Evolutionary conservation across 92 coral and sea anemone species (phyloP), one percentile per base, ranked within the genome.

Genomic region (Heliopora coerulea): DNA sequence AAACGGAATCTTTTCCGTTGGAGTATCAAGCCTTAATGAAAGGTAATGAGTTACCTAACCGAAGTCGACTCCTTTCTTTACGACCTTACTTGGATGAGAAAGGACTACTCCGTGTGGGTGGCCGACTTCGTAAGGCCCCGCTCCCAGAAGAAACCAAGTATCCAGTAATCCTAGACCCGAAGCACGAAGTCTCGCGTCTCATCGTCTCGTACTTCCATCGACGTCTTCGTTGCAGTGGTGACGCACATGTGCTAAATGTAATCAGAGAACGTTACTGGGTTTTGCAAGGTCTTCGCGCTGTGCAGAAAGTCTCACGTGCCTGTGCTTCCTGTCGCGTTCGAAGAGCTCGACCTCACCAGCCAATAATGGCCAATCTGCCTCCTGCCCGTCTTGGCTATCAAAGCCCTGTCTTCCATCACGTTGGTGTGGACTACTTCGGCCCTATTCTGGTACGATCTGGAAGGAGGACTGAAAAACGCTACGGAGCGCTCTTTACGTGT

Each of bases 141-240:
- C n/a, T n/a, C 6, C 23, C 74, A 4, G n/a, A n/a, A n/a, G n/a
- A n/a, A n/a, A n/a, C n/a, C 40, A 35, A 58, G 26, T 58, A 44
- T 30, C 74, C 28, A 73, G 72, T 30, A 60, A 59, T 79, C 29
- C 31, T 87, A 24, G 87, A 83, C 54, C 82, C 83, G 12, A 64
- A 67, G 46, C 78, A 74, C 72, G 83, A 67, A 6, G 56, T 78
- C 42, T 46, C 85, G 25, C 91, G 83, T 19, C 67, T 85, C 49
- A 50, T 82, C 25, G 34, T 79, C 20, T 26, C 72, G 33, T 61
- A 74, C 29, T 56, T 74, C 41, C 85, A 73, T 23, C 78, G 23
- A 17, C 73, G 57, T 20, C 62, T 75, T 56, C 73, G 67, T 59
- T 85, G 80, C 66, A 37, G 72, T 8, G 58, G 88, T 29, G 49